Evolutionary conservation across 2,797 vertebrate genomes (phyloP).

Genomic region (Sebastes jordani): DNA sequence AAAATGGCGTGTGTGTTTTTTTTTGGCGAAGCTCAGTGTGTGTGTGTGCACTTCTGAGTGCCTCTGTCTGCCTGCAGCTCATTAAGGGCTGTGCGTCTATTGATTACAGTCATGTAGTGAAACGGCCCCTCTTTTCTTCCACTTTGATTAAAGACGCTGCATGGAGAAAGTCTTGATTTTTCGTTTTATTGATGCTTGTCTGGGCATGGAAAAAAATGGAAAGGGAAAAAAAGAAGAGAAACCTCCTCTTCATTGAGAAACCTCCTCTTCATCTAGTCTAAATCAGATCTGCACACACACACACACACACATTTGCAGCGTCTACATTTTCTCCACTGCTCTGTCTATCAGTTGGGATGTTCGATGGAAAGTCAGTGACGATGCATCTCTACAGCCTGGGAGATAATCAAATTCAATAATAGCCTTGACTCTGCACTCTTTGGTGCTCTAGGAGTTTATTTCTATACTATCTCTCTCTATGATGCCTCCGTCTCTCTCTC

Average conservation of each 20-base stretch:
- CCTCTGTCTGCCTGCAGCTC: slow-evolving; percentile 39
- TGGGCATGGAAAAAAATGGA: slow-evolving; percentile 22
- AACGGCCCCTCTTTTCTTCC: slow-evolving; percentile 36
- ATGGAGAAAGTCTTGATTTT: slow-evolving; percentile 36
- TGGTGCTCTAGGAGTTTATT: slow-evolving; percentile 8
- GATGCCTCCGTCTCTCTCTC: background rate
- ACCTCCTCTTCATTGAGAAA: slow-evolving; percentile 17
- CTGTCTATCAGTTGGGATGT: slow-evolving; percentile 26
- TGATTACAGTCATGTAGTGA: slow-evolving; percentile 60
- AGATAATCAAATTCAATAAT: slow-evolving; percentile 66
- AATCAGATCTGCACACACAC: slow-evolving; percentile 2
- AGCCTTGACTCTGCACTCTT: slow-evolving; percentile 53
- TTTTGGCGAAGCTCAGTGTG: background rate
- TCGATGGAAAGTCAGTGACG: slow-evolving; percentile 39
- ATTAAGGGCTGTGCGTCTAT: slow-evolving; percentile 33
- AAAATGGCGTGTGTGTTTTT: background rate
- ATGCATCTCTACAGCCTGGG: slow-evolving; percentile 30
- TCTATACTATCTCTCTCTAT: slow-evolving; percentile 11
- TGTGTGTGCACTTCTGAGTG: background rate
- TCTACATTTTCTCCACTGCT: slow-evolving; percentile 9
- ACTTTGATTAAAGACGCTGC: slow-evolving; percentile 53
- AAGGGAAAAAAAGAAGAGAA: background rate
- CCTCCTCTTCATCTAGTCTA: slow-evolving; percentile 18
- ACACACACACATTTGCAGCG: background rate
- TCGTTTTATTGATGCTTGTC: slow-evolving; percentile 43